Evolutionary conservation across 2,797 vertebrate genomes (phyloP).

Genomic region (Uromys caudimaculatus): DNA sequence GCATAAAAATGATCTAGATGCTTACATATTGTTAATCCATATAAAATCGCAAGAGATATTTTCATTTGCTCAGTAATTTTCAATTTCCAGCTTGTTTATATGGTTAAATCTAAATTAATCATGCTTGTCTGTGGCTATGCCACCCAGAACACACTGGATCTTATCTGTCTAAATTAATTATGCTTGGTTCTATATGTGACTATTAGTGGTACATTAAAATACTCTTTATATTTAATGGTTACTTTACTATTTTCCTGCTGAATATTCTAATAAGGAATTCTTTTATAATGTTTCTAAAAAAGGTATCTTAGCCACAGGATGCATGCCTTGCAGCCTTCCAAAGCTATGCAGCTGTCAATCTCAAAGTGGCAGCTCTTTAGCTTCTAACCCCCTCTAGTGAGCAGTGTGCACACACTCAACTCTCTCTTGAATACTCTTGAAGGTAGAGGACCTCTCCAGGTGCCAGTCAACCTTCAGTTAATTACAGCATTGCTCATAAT

Average conservation of each 20-base stretch:
- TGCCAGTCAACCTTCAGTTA: not conserved
- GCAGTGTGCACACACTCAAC: not conserved
- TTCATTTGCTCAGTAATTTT: not conserved
- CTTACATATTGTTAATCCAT: not conserved
- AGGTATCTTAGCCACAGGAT: not conserved
- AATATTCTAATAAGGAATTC: not conserved
- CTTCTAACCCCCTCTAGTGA: conserved; percentile 75
- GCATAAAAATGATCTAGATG: not conserved
- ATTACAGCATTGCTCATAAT: not conserved
- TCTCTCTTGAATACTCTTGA: not conserved
- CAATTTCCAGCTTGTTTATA: not conserved
- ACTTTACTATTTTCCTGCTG: conserved; percentile 6
- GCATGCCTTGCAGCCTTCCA: not conserved
- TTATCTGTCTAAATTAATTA: not conserved
- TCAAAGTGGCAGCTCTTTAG: conserved; percentile 1
- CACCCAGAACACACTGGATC: not conserved
- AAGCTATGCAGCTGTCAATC: rapidly evolving
- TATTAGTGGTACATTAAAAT: not conserved
- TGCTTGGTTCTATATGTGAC: not conserved
- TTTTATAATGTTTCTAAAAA: not conserved
- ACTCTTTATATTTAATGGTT: not conserved
- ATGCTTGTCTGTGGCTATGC: not conserved
- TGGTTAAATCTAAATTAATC: not conserved
- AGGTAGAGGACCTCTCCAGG: not conserved
- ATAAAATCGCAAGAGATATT: not conserved